phyloP scores from a whole-genome alignment of 2,888 invertebrate species.

The Corythucha ciliata region DNA sequence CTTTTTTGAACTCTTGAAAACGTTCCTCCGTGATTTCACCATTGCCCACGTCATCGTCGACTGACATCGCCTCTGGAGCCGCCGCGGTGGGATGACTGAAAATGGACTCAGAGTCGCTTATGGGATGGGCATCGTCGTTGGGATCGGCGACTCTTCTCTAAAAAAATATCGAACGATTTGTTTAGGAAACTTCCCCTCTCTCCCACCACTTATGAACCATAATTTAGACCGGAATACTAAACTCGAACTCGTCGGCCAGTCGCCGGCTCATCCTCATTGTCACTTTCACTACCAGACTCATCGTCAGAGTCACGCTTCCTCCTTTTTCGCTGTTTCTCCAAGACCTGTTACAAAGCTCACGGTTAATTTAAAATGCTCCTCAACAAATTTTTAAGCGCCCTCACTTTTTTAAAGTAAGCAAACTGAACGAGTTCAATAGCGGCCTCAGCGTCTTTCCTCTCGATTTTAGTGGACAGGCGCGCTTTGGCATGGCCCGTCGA shows the following conservation, averaged over 20 bases:
- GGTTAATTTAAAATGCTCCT: not conserved
- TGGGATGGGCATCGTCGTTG: not conserved
- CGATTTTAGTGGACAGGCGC: slow-evolving; percentile 76
- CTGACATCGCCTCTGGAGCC: not conserved
- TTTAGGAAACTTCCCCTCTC: no score
- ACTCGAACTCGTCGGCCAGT: no score
- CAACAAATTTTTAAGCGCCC: not conserved
- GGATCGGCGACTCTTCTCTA: not conserved
- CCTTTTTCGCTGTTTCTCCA: slow-evolving; percentile 63
- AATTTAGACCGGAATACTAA: no score
- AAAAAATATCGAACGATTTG: no score
- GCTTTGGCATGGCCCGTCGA: slow-evolving; percentile 96
- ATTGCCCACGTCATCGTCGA: slow-evolving; percentile 1
- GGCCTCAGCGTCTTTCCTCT: slow-evolving; percentile 73
- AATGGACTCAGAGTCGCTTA: not conserved
- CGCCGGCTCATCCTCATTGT: slow-evolving; percentile 42
- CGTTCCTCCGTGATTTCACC: slow-evolving; percentile 12
- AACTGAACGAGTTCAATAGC: slow-evolving; percentile 91
- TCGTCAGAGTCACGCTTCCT: slow-evolving; percentile 51
- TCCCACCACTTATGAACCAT: no score
- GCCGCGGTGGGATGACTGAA: not conserved
- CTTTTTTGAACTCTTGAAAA: slow-evolving; percentile 14
- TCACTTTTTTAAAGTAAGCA: slow-evolving; percentile 90
- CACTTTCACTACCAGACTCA: slow-evolving; percentile 44
- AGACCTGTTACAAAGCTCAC: slow-evolving; percentile 40